Evolutionary conservation across 1,140 invertebrate genomes (phyloP).

Genomic region (Cotesia chilonis): DNA sequence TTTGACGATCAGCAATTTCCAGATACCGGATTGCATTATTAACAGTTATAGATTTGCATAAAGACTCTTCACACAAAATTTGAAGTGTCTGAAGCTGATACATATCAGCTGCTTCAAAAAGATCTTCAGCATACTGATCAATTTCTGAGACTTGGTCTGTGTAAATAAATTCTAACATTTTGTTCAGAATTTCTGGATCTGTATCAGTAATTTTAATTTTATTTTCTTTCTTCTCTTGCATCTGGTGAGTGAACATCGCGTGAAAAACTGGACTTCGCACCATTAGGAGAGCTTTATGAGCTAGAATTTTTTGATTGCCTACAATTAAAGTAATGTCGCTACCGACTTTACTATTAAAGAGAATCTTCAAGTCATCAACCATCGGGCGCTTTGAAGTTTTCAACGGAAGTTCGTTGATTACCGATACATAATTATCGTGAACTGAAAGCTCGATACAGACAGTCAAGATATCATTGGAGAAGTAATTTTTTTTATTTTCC

Average conservation of each 20-base stretch:
- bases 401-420: too few relatives aligned
- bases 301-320: background rate
- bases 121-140: background rate
- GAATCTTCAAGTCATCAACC: too few relatives aligned
- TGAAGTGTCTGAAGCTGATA: background rate
- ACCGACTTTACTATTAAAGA: slow-evolving; percentile 16
- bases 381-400: too few relatives aligned
- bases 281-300: background rate
- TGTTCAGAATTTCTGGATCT: background rate
- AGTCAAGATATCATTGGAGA: too few relatives aligned
- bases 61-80: background rate
- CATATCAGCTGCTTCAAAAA: background rate
- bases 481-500: too few relatives aligned
- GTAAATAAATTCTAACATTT: slow-evolving; percentile 3
- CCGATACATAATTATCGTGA: too few relatives aligned
- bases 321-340: background rate
- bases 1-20: too few relatives aligned
- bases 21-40: background rate
- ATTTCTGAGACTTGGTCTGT: background rate
- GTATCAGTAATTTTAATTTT: slow-evolving; percentile 12
- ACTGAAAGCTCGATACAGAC: too few relatives aligned
- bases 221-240: background rate
- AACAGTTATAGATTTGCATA: background rate
- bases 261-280: background rate
- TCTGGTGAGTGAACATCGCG: background rate